Conservation (phyloP, 2,113 vertebrate genomes). For the Pavo muticus region DNA sequence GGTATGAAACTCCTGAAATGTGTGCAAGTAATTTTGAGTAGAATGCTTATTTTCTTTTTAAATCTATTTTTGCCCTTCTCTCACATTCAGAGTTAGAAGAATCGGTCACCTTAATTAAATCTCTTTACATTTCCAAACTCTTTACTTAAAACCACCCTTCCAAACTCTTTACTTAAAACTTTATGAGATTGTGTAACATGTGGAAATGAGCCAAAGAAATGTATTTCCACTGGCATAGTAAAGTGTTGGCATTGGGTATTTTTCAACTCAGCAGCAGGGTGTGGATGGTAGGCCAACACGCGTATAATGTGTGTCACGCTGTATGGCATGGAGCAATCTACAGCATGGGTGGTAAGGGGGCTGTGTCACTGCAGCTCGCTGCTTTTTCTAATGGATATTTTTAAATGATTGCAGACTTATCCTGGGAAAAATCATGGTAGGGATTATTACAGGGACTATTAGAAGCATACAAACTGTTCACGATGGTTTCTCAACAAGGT, state of each 20-base stretch:
- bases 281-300: background rate
- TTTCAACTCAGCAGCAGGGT: slow-evolving; percentile 28
- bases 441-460: background rate
- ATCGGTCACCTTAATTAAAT: background rate
- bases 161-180: background rate
- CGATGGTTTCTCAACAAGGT: background rate
- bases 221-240: slow-evolving; percentile 20
- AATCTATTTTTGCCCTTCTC: background rate
- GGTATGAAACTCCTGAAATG: background rate
- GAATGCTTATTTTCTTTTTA: background rate
- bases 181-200: background rate
- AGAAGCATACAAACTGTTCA: background rate
- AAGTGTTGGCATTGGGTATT: slow-evolving; percentile 25
- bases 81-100: background rate
- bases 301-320: background rate
- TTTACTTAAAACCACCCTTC: background rate
- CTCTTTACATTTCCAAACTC: background rate
- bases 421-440: background rate
- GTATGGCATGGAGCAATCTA: background rate
- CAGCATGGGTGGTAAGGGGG: background rate
- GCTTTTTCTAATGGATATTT: background rate
- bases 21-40: background rate
- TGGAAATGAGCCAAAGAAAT: slow-evolving; percentile 15
- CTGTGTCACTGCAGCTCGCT: accelerated
- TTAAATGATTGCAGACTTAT: background rate